Conservation (phyloP, 2,888 invertebrate genomes). For the Macrosiphum euphorbiae region DNA sequence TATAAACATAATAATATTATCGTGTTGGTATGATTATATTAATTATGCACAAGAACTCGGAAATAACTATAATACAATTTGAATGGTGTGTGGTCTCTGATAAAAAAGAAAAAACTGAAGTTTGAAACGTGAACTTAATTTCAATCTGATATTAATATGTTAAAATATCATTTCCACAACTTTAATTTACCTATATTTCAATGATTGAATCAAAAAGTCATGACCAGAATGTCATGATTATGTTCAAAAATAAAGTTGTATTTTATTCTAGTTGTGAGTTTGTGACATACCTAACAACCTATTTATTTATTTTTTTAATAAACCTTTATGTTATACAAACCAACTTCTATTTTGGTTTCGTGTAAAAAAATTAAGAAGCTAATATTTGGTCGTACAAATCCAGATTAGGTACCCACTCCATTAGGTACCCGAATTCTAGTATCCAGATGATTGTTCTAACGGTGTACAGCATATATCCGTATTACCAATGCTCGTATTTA, state of each 20-base stretch:
- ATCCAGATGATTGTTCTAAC: neutral
- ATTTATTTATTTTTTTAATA: neutral
- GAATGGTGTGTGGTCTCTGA: neutral
- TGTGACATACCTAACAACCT: neutral
- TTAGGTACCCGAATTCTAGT: neutral
- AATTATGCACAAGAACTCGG: neutral
- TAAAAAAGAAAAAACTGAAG: neutral
- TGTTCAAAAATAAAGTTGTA: neutral
- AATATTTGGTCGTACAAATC: neutral
- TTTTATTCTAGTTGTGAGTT: neutral
- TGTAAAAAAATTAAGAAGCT: neutral
- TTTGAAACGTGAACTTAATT: neutral
- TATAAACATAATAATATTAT: neutral
- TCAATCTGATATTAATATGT: neutral
- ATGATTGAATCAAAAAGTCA: neutral
- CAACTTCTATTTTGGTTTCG: neutral
- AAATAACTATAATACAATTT: neutral
- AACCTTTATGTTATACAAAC: neutral
- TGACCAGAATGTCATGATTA: neutral
- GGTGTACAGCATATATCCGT: neutral
- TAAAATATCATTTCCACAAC: neutral
- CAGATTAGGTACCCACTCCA: neutral
- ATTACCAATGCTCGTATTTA: neutral
- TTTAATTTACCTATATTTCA: neutral
- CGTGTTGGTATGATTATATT: neutral